These are phyloP conservation scores for Unio delphinus DNA, from an alignment of 2,888 invertebrate species.

Conservation along the genomic window DNA sequence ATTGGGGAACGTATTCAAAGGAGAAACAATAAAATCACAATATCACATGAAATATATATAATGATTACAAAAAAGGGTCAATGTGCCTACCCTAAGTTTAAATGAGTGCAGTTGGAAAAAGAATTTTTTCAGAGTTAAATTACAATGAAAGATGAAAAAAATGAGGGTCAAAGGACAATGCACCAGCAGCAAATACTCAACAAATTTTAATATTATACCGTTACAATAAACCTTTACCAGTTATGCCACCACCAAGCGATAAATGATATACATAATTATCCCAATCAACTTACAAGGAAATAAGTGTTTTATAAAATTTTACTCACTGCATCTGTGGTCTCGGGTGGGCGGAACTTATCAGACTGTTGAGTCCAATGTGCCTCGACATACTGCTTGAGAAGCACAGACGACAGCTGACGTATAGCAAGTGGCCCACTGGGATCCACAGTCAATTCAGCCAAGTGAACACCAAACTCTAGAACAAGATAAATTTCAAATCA, in stretches of 20 bases:
- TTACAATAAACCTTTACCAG: no score
- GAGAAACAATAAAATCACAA: no score
- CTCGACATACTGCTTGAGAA: constrained; percentile 82
- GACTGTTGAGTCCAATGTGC: constrained; percentile 78
- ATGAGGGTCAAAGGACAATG: no score
- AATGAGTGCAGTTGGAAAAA: no score
- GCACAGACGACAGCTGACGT: constrained; percentile 81
- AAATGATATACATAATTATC: neutral
- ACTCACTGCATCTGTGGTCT: constrained; percentile 73
- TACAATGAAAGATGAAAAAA: no score
- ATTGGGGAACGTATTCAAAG: no score
- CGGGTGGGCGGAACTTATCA: constrained; percentile 76
- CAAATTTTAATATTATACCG: no score
- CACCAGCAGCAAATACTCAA: neutral
- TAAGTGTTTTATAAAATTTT: neutral
- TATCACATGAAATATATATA: no score
- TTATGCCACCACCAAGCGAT: neutral
- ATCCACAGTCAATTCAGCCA: constrained; percentile 80
- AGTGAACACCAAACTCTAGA: constrained; percentile 77
- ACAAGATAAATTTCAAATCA: constrained; percentile 7
- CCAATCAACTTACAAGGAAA: neutral
- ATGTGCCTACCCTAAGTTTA: no score
- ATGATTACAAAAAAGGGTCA: no score
- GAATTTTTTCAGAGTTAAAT: no score
- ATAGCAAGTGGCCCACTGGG: constrained; percentile 77